phyloP scores from a whole-genome alignment of 2,888 invertebrate species.

The Saturnia japonica region DNA sequence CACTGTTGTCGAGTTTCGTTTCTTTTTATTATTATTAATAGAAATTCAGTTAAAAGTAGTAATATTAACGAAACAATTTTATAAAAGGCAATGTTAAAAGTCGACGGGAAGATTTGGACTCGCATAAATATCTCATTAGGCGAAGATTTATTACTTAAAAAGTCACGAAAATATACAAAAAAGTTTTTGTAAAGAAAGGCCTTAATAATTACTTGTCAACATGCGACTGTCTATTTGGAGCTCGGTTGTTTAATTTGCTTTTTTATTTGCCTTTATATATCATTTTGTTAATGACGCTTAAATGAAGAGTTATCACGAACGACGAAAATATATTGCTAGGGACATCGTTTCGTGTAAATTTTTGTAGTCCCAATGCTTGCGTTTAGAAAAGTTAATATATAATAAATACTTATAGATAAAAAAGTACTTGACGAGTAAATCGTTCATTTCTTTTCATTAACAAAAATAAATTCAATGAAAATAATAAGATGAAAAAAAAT shows the following conservation, averaged over 20 bases:
- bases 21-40: background rate
- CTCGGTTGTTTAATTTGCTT: slow-evolving; percentile 64
- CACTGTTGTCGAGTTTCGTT: background rate
- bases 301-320: slow-evolving; percentile 73
- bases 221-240: slow-evolving; percentile 79
- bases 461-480: no score
- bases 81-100: slow-evolving; percentile 70
- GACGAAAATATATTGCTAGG: slow-evolving; percentile 34
- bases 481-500: no score
- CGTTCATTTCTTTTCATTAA: background rate
- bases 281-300: slow-evolving; percentile 77
- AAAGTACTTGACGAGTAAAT: background rate
- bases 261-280: slow-evolving; percentile 74
- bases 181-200: slow-evolving; percentile 64
- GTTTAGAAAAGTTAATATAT: background rate
- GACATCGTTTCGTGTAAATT: background rate
- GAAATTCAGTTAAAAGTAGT: slow-evolving; percentile 1
- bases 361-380: background rate
- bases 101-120: slow-evolving; percentile 64
- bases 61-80: slow-evolving; percentile 22
- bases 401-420: background rate
- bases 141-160: slow-evolving; percentile 74
- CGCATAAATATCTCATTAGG: slow-evolving; percentile 81
- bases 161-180: slow-evolving; percentile 77
- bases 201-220: slow-evolving; percentile 80